Conservation (phyloP, 2,797 vertebrate genomes). For the Myotis findleyi region DNA sequence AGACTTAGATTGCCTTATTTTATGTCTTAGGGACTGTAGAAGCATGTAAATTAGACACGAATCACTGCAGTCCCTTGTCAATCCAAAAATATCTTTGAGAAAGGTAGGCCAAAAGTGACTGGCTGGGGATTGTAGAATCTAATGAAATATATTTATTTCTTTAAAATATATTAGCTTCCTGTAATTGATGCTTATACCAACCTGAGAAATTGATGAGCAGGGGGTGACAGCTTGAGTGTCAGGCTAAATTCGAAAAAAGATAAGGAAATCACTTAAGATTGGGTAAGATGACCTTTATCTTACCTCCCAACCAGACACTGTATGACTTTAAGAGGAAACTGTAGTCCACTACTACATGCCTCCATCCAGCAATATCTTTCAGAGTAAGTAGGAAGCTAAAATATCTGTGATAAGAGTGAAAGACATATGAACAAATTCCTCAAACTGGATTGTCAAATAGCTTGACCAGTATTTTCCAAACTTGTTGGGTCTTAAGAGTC, state of each 20-base stretch:
- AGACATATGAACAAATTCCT: neutral
- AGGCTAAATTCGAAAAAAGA: conserved; percentile 13
- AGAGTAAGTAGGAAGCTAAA: neutral
- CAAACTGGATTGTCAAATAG: neutral
- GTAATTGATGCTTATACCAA: neutral
- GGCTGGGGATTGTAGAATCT: conserved; percentile 36
- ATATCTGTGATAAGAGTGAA: neutral
- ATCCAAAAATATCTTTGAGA: conserved; percentile 62
- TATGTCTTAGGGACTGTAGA: conserved; percentile 66
- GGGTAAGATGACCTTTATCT: neutral
- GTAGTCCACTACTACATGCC: neutral
- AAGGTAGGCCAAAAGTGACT: conserved; percentile 59
- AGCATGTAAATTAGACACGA: conserved; percentile 65
- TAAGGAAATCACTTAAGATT: conserved; percentile 25
- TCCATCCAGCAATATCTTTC: neutral
- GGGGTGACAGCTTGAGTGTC: neutral
- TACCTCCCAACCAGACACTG: neutral
- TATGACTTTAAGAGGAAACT: conserved; percentile 31
- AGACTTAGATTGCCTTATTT: conserved; percentile 48
- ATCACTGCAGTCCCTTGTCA: conserved; percentile 62
- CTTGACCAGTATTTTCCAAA: neutral
- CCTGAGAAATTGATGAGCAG: conserved; percentile 29
- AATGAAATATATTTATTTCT: conserved; percentile 57
- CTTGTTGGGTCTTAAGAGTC: neutral
- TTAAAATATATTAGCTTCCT: conserved; percentile 66